A percentile compares a stretch with the other conserved stretches of the same genome.
Evolutionary conservation across 2,113 vertebrate species (phyloP).

Genomic region (Euleptes europaea): DNA sequence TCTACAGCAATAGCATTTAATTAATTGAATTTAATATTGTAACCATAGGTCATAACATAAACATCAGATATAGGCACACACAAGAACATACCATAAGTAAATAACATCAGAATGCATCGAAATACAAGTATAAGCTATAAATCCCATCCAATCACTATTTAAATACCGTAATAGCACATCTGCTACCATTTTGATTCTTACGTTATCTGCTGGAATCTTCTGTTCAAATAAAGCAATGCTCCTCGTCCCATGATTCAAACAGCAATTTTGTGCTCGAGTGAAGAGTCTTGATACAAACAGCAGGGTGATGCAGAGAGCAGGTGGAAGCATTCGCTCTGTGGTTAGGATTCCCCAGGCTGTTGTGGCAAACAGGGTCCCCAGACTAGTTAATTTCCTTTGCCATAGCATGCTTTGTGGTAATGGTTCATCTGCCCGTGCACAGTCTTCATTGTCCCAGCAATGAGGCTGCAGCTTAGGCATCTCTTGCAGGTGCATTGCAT

Average conservation of each 20-base stretch:
- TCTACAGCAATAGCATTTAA: too few relatives aligned
- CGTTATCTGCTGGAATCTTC: neutral
- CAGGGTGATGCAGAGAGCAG: neutral
- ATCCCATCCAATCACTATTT: too few relatives aligned
- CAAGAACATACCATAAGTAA: too few relatives aligned
- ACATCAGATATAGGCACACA: too few relatives aligned
- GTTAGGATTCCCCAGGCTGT: neutral
- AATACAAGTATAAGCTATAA: too few relatives aligned
- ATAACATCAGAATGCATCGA: too few relatives aligned
- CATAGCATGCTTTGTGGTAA: neutral
- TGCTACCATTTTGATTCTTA: neutral
- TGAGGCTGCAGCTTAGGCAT: neutral
- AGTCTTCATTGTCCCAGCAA: neutral
- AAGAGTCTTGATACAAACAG: too few relatives aligned
- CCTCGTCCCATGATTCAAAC: neutral
- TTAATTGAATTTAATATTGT: too few relatives aligned
- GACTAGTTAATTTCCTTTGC: neutral
- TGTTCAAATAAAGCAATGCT: neutral
- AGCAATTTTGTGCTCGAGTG: neutral
- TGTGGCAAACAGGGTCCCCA: neutral
- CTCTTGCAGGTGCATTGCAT: constrained; percentile 91
- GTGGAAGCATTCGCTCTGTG: neutral
- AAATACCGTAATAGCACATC: too few relatives aligned
- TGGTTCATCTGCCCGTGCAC: neutral
- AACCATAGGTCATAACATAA: too few relatives aligned